Conservation (phyloP, 2,113 vertebrate genomes). For the Plecotus auritus region DNA sequence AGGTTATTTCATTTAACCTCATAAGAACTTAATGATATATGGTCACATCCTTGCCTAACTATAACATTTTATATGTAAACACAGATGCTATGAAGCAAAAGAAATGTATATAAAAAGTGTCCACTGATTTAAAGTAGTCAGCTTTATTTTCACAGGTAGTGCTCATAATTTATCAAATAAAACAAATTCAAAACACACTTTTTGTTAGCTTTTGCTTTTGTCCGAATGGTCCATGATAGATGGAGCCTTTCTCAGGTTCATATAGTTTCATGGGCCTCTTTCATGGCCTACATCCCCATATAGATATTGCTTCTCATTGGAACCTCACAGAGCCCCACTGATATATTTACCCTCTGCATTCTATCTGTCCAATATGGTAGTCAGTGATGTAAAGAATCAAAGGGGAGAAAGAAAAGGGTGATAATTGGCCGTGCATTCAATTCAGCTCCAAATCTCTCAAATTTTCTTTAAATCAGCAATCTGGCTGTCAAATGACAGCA, state of each 20-base stretch:
- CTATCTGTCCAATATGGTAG: background rate
- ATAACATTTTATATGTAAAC: background rate
- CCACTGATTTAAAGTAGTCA: background rate
- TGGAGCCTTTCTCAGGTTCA: background rate
- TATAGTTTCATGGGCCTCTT: background rate
- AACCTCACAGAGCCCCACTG: background rate
- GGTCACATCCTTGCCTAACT: background rate
- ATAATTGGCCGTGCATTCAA: background rate
- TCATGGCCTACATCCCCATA: background rate
- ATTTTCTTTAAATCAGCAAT: conserved; percentile 8
- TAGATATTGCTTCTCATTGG: background rate
- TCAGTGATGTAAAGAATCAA: background rate
- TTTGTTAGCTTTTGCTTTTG: background rate
- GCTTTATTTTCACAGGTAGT: background rate
- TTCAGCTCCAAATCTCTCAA: background rate
- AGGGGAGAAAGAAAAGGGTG: background rate
- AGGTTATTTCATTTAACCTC: background rate
- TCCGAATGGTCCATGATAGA: background rate
- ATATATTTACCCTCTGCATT: background rate
- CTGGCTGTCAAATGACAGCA: background rate
- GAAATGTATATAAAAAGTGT: background rate
- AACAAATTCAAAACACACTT: background rate
- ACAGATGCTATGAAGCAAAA: background rate
- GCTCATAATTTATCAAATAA: background rate
- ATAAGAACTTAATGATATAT: background rate